These are phyloP conservation scores for Seira ritae DNA, from an alignment of 2,888 invertebrate species.

Conservation along the genomic window DNA sequence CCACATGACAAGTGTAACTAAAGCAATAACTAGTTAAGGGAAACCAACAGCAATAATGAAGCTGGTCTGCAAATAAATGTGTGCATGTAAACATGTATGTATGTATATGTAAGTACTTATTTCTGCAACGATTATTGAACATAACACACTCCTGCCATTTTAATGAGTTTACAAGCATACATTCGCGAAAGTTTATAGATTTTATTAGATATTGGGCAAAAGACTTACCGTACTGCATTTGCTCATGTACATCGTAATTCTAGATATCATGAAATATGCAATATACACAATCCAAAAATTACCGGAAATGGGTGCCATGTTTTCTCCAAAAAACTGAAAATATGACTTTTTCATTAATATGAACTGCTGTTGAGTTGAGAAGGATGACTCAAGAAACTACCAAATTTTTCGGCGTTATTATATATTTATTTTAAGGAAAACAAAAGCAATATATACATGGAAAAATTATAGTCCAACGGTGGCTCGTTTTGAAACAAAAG, in stretches of 20 bases:
- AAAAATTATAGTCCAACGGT: no score
- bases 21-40: constrained; percentile 65
- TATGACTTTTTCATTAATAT: background rate
- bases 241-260: background rate
- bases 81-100: constrained; percentile 18
- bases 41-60: constrained; percentile 60
- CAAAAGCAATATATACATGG: background rate
- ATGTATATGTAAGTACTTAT: background rate
- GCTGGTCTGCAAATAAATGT: constrained; percentile 47
- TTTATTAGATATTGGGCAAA: background rate
- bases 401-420: background rate
- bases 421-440: background rate
- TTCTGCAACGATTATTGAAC: background rate
- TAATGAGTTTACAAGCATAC: background rate
- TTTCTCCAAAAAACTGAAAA: background rate
- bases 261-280: background rate
- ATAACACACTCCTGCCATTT: background rate
- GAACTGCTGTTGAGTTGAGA: background rate
- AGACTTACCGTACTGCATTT: background rate
- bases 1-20: constrained; percentile 63
- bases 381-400: background rate
- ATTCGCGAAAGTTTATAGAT: background rate
- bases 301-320: background rate
- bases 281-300: constrained; percentile 1
- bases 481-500: background rate